Evolutionary conservation across 2,113 vertebrate genomes (phyloP).

Genomic region (Cephalopterus ornatus): DNA sequence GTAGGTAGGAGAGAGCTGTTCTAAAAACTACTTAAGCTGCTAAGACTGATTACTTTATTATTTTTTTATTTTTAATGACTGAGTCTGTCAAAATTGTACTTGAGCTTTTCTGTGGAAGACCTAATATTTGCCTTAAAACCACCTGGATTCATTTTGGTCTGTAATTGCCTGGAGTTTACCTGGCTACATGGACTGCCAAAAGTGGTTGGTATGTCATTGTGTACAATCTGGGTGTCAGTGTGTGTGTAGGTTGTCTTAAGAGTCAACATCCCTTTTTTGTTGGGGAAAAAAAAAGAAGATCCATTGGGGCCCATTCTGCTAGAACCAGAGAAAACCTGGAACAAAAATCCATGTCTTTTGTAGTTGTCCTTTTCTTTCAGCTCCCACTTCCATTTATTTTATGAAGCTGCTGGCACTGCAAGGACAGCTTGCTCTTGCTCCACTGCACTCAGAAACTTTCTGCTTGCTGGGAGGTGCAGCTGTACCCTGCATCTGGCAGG

Average conservation of each 20-base stretch:
- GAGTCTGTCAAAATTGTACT: not conserved
- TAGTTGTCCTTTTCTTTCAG: not conserved
- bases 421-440: not conserved
- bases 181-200: not conserved
- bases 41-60: not conserved
- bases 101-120: not conserved
- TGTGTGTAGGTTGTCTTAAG: not conserved
- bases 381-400: not conserved
- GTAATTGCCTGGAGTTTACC: not conserved
- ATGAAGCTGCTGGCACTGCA: not conserved
- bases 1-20: not conserved
- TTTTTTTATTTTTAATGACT: not conserved
- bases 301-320: not conserved
- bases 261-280: not conserved
- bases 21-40: not conserved
- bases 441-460: not conserved
- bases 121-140: not conserved
- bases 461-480: not conserved
- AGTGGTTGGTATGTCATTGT: not conserved
- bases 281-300: not conserved
- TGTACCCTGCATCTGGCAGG: not conserved
- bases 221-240: fast-evolving
- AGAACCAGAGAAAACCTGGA: not conserved
- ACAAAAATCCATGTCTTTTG: not conserved
- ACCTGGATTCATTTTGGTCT: not conserved